phyloP scores from a whole-genome alignment of 2,797 vertebrate genomes.

The Pristis pectinata region DNA sequence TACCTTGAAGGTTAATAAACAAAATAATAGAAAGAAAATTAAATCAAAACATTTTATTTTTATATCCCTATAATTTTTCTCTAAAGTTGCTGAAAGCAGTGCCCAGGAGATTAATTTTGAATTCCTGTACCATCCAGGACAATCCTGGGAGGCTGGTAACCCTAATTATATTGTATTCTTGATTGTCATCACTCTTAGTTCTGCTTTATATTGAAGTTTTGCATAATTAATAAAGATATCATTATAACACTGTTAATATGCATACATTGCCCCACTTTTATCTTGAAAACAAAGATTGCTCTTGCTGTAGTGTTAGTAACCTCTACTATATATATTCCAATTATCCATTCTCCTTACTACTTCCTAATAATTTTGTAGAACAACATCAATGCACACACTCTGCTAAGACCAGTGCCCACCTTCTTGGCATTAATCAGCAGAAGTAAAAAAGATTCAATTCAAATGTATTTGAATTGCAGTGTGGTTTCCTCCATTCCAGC shows the following conservation, averaged over 20 bases:
- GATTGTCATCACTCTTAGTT: not conserved
- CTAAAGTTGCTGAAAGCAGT: not conserved
- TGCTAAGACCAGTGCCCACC: not conserved
- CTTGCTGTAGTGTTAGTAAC: not conserved
- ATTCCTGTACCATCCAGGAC: not conserved
- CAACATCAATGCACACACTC: not conserved
- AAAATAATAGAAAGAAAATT: not conserved
- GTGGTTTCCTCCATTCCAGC: not conserved
- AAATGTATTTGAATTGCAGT: not conserved
- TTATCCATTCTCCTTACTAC: not conserved
- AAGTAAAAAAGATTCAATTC: not conserved
- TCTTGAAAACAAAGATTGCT: not conserved
- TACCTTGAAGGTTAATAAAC: not conserved
- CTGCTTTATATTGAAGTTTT: not conserved
- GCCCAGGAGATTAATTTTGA: not conserved
- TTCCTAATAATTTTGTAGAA: not conserved
- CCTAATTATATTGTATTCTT: not conserved
- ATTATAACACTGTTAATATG: not conserved
- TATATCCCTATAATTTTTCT: not conserved
- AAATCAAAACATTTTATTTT: not conserved
- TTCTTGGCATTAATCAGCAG: not conserved
- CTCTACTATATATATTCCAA: not conserved
- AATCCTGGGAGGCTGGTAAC: not conserved
- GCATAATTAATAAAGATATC: not conserved
- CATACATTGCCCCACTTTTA: not conserved